A percentile compares a stretch with the other conserved stretches of the same genome.
phyloP scores from a whole-genome alignment of 2,797 vertebrate genomes.

The Ibycter americanus region DNA sequence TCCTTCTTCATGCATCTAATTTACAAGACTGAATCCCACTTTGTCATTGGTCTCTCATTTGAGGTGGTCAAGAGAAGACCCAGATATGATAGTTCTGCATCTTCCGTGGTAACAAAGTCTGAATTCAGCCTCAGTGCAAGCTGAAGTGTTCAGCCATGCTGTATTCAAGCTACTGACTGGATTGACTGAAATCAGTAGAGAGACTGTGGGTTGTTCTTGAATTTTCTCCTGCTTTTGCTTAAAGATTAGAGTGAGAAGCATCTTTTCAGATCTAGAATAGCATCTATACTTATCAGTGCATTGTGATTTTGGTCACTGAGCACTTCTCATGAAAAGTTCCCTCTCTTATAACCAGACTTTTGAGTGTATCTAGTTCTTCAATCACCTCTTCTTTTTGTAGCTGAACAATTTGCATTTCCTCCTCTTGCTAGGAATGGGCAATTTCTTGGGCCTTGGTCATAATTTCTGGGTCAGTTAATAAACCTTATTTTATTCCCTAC shows the following conservation, averaged over 20 bases:
- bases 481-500: not conserved
- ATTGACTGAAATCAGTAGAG: not conserved
- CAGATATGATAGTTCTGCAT: not conserved
- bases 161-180: not conserved
- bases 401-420: not conserved
- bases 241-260: not conserved
- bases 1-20: not conserved
- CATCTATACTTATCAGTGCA: not conserved
- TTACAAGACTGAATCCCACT: not conserved
- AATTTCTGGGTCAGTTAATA: conserved; percentile 43
- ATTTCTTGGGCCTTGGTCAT: not conserved
- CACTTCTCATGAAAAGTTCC: not conserved
- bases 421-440: not conserved
- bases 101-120: not conserved
- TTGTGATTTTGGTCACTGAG: not conserved
- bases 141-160: not conserved
- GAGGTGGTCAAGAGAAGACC: not conserved
- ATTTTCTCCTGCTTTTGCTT: not conserved
- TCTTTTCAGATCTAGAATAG: not conserved
- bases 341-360: not conserved
- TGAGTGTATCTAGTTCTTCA: not conserved
- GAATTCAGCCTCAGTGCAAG: not conserved
- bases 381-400: not conserved
- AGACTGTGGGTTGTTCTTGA: not conserved
- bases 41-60: not conserved